phyloP scores from a whole-genome alignment of 2,888 invertebrate genomes.

The Chrysolina oricalcia region DNA sequence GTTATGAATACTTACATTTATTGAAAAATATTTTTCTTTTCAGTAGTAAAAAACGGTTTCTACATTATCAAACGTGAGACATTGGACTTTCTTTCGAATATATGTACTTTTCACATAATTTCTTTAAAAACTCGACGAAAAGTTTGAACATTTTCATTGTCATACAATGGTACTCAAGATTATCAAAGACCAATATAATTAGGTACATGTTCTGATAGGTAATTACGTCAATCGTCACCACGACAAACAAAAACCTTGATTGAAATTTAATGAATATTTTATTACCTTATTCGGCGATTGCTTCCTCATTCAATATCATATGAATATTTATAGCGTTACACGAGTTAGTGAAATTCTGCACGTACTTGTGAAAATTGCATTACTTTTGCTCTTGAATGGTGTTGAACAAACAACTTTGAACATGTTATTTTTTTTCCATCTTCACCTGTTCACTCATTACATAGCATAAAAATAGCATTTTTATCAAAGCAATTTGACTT shows the following conservation, averaged over 20 bases:
- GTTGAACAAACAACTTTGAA: too few relatives aligned
- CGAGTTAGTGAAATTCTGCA: background rate
- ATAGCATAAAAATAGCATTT: too few relatives aligned
- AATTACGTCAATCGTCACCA: background rate
- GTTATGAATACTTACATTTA: too few relatives aligned
- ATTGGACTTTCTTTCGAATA: background rate
- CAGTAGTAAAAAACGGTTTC: too few relatives aligned
- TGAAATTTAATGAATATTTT: constrained; percentile 2
- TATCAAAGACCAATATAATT: background rate
- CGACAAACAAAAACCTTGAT: background rate
- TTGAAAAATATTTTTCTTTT: too few relatives aligned
- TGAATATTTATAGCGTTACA: background rate
- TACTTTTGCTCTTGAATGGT: too few relatives aligned
- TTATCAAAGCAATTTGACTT: too few relatives aligned
- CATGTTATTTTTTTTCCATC: too few relatives aligned
- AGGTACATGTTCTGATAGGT: background rate
- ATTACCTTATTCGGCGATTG: background rate
- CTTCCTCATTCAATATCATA: background rate
- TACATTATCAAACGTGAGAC: too few relatives aligned
- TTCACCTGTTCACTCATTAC: too few relatives aligned
- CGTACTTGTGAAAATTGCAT: background rate
- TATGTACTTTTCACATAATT: background rate
- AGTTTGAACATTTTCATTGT: background rate
- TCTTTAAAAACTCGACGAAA: background rate
- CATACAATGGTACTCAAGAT: background rate